Base-by-base conservation (phyloP, 2,113 vertebrate species). In the Ammodytes marinus region DNA sequence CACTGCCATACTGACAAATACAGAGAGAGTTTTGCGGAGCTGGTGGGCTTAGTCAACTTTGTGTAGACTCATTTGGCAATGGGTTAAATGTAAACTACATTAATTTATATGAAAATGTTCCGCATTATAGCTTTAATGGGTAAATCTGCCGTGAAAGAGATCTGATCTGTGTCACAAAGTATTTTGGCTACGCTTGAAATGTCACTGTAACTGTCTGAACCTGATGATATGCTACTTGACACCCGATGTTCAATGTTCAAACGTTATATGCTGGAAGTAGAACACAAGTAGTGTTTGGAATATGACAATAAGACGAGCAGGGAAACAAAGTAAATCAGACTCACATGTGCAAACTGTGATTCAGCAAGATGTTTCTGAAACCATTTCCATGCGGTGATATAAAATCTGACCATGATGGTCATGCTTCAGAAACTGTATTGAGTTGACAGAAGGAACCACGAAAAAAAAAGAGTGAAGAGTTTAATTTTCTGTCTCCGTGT, bases 401-500 rank as follows among this genome's bases (percentile, higher is more conserved):
- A 27, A 58, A 49, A 45, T 52, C 47, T 14, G 42, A 55, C 66
- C 49, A 10, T 53, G 43, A n/a, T 45, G 59, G 66, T 68, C 68
- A 45, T 0, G 47, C n/a, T 74, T 11, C 19, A 47, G 53, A 79
- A 65, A 47, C 27, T 11, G 11, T 37, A 53, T n/a, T 61, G 60
- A 74, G 17, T 2, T 19, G 73, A 79, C 58, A 45, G 65, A 81
- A 40, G 39, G 39, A 27, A 72, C 67, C 53, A 45, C 15, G 59
- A 37, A 55, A 53, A 53, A n/a, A 53, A 37, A 50, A 68, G 43
- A 64, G 19, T 0, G 52, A 78, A 69, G 63, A 69, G 64, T 27
- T 80, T 84, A 12, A 69, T 89, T 86, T 86, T 84, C 71, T 74
- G 69, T 88, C 60, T 80, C 54, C 27, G 55, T 86, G 65, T 82